A percentile compares a stretch with the other conserved stretches of the same genome.
These are phyloP conservation scores for Gastracanthus pulcherrimus DNA, from an alignment of 2,888 invertebrate genomes.

Conservation along the genomic window DNA sequence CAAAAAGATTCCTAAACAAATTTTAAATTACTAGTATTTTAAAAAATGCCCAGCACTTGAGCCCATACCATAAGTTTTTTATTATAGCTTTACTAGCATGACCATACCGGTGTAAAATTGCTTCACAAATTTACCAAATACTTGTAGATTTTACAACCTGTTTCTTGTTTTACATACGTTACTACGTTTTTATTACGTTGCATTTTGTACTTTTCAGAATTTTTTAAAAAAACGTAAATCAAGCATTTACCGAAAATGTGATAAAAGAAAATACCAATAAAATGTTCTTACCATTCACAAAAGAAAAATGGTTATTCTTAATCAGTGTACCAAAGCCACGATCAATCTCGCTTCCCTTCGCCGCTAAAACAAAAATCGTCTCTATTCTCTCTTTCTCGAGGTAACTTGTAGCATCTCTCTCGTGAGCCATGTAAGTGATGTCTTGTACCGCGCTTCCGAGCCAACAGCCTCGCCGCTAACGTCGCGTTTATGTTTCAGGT, in stretches of 20 bases:
- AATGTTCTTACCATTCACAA: not conserved
- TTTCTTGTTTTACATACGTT: constrained; percentile 2
- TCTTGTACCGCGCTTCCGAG: not conserved
- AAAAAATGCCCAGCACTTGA: not conserved
- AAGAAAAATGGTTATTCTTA: not conserved
- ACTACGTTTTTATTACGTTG: not conserved
- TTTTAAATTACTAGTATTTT: too few species aligned
- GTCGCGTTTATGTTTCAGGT: constrained; percentile 40
- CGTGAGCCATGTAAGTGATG: constrained; percentile 23
- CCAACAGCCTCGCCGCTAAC: not conserved
- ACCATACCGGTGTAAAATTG: not conserved
- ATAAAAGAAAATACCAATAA: not conserved
- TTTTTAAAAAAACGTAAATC: not conserved
- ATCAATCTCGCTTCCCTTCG: not conserved
- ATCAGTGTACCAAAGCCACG: not conserved
- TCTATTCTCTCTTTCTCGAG: not conserved
- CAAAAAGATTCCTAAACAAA: too few species aligned
- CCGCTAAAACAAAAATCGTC: not conserved
- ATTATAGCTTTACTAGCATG: not conserved
- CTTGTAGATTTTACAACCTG: not conserved
- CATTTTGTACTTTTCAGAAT: not conserved
- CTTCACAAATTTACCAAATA: not conserved
- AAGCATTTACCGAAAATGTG: not conserved
- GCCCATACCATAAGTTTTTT: not conserved
- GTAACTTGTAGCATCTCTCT: not conserved